Evolutionary conservation across 2,797 vertebrate species (phyloP), one percentile per base, ranked within the genome.

Genomic region (Percopsis omiscomaycus): DNA sequence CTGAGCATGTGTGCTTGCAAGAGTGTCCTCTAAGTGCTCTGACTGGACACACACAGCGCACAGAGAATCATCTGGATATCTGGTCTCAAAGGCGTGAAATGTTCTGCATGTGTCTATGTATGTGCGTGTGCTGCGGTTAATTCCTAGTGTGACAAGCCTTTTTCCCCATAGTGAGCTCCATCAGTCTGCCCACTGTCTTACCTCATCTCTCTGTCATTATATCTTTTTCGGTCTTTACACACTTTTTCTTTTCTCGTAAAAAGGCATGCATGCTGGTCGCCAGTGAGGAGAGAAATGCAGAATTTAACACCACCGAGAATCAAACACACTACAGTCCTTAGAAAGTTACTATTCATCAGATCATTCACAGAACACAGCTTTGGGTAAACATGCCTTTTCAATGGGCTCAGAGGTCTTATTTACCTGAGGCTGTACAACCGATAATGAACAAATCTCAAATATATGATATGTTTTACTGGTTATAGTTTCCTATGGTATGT

Each of bases 381-480:
- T 72, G 69, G 87, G 88, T 91, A 90, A 92, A 91, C 91, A 91
- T 92, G 89, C 89, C 82, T 89, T 88, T 82, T 81, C 69, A 81
- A 80, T 66, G 57, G 83, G 82, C 81, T 83, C 79, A 30, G 68
- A 66, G 69, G 84, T 84, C 78, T 59, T 29, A 49, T 2, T 10
- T 32, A 65, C 71, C 68, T 28, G 75, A 83, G 74, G 66, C 72
- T 74, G 71, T 61, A 74, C 85, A 80, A 74, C 75, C 69, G 61
- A 90, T 78, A 74, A 54, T 37, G 32, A 37, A 37, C 32, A 37
- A 37, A 37, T 37, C 32, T 37, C 32, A 37, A 37, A 37, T 37
- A 37, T 6, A 37, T 37, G 4, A 37, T 6, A 37, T 37, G 32
- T 37, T 37, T 15, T 50, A 50, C 48, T 16, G 48, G n/a, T 2